These are phyloP conservation scores for Cecropterus lyciades DNA, from an alignment of 1,140 invertebrate species.

Conservation along the genomic window DNA sequence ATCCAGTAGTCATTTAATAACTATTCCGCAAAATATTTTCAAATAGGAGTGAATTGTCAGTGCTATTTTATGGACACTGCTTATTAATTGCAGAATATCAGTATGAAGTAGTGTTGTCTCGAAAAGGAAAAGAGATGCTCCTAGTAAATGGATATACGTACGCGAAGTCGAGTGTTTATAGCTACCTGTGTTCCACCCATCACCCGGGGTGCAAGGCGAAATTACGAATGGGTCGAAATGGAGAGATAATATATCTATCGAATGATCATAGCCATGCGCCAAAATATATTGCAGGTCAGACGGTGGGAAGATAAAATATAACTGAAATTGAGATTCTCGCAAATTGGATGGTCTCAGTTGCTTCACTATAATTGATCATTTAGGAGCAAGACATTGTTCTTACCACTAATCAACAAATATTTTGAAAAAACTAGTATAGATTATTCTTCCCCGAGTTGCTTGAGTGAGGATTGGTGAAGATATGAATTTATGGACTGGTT, in stretches of 20 bases:
- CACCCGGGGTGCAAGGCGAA: slow-evolving; percentile 39
- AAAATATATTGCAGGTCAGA: neutral
- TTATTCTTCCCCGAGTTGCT: too few relatives aligned
- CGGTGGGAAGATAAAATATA: slow-evolving; percentile 36
- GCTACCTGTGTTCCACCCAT: slow-evolving; percentile 44
- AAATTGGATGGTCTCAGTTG: too few relatives aligned
- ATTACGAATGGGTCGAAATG: slow-evolving; percentile 8
- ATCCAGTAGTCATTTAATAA: too few relatives aligned
- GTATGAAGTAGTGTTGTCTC: slow-evolving; percentile 42
- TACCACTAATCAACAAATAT: too few relatives aligned
- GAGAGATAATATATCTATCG: slow-evolving; percentile 21
- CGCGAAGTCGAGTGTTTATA: slow-evolving; percentile 6
- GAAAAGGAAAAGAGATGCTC: slow-evolving; percentile 41
- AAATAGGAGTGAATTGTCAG: too few relatives aligned
- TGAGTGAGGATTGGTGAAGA: too few relatives aligned
- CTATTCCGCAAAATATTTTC: too few relatives aligned
- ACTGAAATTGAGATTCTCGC: slow-evolving; percentile 10
- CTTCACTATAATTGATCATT: too few relatives aligned
- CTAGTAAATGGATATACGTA: slow-evolving; percentile 48
- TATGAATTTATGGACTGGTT: too few relatives aligned
- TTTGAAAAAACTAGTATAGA: too few relatives aligned
- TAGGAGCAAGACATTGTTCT: too few relatives aligned
- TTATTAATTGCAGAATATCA: slow-evolving; percentile 9
- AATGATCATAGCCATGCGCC: slow-evolving; percentile 8
- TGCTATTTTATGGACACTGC: neutral